Percentiles rank a stretch among this genome's conserved stretches.
These are phyloP conservation scores for Lathamus discolor DNA, from an alignment of 2,113 vertebrate species.

Conservation along the genomic window DNA sequence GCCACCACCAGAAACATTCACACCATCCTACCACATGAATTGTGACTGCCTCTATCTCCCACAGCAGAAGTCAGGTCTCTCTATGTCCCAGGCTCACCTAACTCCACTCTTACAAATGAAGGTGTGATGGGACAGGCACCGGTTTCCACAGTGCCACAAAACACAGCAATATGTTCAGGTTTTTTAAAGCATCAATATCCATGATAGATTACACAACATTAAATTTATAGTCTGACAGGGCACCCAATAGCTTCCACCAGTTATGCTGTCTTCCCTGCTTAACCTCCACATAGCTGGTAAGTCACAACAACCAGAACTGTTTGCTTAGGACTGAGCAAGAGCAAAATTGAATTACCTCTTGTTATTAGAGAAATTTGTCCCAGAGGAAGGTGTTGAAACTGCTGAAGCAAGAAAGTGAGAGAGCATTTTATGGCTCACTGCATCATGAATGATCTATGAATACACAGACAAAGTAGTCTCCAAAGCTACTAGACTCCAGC, in stretches of 20 bases:
- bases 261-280: neutral
- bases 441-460: constrained; percentile 22
- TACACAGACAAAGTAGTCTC: constrained; percentile 45
- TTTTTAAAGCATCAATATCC: neutral
- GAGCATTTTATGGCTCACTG: constrained; percentile 67
- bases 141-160: accelerated
- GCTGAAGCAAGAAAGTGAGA: constrained; percentile 72
- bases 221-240: neutral
- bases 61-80: neutral
- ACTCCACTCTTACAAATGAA: neutral
- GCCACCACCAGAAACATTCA: neutral
- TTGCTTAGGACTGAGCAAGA: constrained; percentile 53
- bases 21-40: too few relatives aligned
- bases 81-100: neutral
- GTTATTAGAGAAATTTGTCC: constrained; percentile 75
- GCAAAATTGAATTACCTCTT: constrained; percentile 76
- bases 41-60: neutral
- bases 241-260: neutral
- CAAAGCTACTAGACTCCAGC: constrained; percentile 27
- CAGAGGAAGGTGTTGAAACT: constrained; percentile 64
- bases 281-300: neutral
- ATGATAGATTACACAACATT: neutral
- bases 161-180: neutral
- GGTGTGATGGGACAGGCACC: too few relatives aligned
- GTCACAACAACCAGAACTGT: neutral